phyloP scores from a whole-genome alignment of 2,888 invertebrate genomes.

The Neelides folsomi region DNA sequence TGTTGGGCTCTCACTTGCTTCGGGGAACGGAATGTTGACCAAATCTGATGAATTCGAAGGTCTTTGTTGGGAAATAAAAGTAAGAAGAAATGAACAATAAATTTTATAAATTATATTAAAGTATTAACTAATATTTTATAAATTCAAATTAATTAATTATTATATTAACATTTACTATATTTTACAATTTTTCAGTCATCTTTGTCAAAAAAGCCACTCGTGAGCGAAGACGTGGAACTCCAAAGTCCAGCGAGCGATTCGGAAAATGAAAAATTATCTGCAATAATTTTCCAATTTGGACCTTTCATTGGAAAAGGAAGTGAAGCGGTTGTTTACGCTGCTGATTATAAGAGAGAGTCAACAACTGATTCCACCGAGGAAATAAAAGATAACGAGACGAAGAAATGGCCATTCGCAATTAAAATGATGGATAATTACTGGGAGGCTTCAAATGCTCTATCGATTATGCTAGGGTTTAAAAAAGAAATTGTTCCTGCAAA shows the following conservation, averaged over 20 bases:
- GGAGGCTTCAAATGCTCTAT: conserved; percentile 62
- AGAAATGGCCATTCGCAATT: conserved; percentile 54
- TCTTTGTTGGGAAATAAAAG: conserved; percentile 63
- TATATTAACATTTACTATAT: background rate
- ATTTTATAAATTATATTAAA: too few species aligned
- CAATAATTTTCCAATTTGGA: conserved; percentile 53
- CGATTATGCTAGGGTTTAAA: conserved; percentile 64
- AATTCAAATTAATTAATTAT: background rate
- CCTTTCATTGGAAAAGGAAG: conserved; percentile 64
- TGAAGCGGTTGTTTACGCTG: conserved; percentile 65
- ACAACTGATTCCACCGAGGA: too few species aligned
- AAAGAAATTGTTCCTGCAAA: conserved; percentile 63
- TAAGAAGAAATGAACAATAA: too few species aligned
- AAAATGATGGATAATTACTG: conserved; percentile 90
- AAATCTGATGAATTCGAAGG: conserved; percentile 65
- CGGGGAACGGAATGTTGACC: conserved; percentile 57
- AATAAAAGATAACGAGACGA: background rate
- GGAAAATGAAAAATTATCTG: conserved; percentile 18
- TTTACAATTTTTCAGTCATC: conserved; percentile 13
- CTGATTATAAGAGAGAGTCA: conserved; percentile 47
- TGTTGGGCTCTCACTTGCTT: conserved; percentile 58
- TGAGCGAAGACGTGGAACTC: background rate
- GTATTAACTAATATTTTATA: too few species aligned
- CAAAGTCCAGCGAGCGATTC: conserved; percentile 3
- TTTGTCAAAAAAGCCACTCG: conserved; percentile 4